Evolutionary conservation across 2,113 vertebrate genomes (phyloP), one percentile per base, ranked within the genome.

Genomic region (Petrocephalus zakoni): DNA sequence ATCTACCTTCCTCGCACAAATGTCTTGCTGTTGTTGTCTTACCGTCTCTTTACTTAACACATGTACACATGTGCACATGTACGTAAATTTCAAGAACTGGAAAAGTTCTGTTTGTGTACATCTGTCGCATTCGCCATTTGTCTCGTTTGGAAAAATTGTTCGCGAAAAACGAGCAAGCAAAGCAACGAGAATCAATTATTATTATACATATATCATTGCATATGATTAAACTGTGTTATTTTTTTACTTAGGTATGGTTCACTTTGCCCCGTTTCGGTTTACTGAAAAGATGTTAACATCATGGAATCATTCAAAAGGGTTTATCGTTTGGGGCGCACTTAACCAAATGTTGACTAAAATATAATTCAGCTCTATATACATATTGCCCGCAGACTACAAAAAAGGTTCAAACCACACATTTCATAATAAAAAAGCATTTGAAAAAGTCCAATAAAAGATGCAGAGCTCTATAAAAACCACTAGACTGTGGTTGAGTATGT

Each of bases 81-180:
- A 83, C 11, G 10, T 78, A 34, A 78, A 78, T 78, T 68, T 68
- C 25, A 68, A 68, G 25, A 42, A 78, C 72, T 37, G 29, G 13
- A 42, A 78, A 78, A 42, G 72, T 78, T 5, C 72, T 19, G 72
- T 78, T 78, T 78, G 72, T 78, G 37, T 85, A 29, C 42, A 52
- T 2, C 9, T 85, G 83, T 22, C 52, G 5, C 47, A 11, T 25
- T 53, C 42, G 3, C 13, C 2, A 92, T 91, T 93, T 94, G 91
- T 92, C 92, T 94, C 9, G 1, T 92, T 88, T 90, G 85, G 91
- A 90, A 93, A 94, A 94, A 95, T 92, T 93, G 91, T 91, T 92
- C 94, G 94, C 93, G 94, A 95, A 93, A 95, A 95, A 94, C 94
- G 94, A 95, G 94, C 93, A 91, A 93, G 91, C 93, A 92, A 61